Conservation (phyloP, 2,113 vertebrate species). For the Ctenodactylus gundi region DNA sequence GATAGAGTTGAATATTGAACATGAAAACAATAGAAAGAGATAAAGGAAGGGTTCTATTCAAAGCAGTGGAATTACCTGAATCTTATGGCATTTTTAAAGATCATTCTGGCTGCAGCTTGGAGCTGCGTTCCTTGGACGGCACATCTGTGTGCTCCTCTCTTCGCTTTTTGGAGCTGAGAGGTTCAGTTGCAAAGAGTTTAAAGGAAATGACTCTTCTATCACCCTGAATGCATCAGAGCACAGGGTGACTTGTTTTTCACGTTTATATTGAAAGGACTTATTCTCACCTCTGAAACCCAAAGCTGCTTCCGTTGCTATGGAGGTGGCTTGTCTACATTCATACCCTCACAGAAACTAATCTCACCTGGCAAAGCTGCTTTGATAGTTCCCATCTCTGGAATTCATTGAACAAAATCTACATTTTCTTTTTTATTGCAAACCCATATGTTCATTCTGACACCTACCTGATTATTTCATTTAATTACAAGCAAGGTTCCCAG, state of each 20-base stretch:
- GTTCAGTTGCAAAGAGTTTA: neutral
- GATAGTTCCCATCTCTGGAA: neutral
- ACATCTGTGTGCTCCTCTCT: neutral
- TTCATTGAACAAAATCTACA: neutral
- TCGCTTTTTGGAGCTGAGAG: neutral
- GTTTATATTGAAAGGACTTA: neutral
- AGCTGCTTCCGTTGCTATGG: conserved; percentile 19
- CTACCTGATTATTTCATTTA: neutral
- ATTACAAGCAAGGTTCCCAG: neutral
- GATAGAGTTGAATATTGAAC: neutral
- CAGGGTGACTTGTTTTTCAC: conserved; percentile 10
- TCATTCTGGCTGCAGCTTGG: neutral
- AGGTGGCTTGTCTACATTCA: neutral
- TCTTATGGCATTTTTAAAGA: neutral
- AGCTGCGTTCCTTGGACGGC: neutral
- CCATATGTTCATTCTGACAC: neutral
- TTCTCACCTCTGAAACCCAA: conserved; percentile 9
- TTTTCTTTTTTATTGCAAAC: neutral
- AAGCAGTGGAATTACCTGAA: neutral
- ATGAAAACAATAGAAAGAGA: neutral
- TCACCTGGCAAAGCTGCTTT: neutral
- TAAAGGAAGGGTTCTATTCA: neutral
- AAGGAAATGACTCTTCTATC: neutral
- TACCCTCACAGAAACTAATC: neutral
- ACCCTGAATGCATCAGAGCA: conserved; percentile 1